phyloP scores from a whole-genome alignment of 2,797 vertebrate genomes.

The Eulemur mongoz region DNA sequence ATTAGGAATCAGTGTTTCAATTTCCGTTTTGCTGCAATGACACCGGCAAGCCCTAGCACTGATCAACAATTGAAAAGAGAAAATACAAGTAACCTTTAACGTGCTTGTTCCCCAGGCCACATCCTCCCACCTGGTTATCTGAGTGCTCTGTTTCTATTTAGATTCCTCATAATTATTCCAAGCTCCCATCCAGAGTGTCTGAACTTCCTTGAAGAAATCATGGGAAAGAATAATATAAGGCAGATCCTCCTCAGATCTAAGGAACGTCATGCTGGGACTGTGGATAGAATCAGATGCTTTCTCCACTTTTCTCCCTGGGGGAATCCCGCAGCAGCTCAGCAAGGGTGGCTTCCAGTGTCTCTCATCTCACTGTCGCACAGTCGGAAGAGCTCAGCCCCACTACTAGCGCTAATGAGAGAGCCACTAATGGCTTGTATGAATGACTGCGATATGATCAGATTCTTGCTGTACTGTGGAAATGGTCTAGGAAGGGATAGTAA shows the following conservation, averaged over 20 bases:
- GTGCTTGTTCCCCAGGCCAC: not conserved
- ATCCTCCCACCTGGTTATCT: not conserved
- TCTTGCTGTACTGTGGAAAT: not conserved
- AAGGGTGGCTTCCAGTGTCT: not conserved
- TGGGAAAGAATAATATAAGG: not conserved
- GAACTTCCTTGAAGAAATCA: constrained; percentile 8
- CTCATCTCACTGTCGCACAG: not conserved
- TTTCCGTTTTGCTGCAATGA: not conserved
- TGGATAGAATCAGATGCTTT: not conserved
- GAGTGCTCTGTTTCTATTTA: not conserved
- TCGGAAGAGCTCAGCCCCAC: not conserved
- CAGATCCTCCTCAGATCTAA: not conserved
- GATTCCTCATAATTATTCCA: not conserved
- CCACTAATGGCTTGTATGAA: not conserved
- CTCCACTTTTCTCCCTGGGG: not conserved
- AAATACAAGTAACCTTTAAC: not conserved
- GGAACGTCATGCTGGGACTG: not conserved
- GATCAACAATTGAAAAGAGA: not conserved
- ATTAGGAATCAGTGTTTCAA: not conserved
- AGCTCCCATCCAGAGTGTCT: not conserved
- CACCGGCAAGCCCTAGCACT: not conserved
- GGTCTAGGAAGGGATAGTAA: not conserved
- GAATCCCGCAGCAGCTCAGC: not conserved
- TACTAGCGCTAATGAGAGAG: not conserved
- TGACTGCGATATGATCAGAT: not conserved